Base-by-base conservation (phyloP, 2,797 vertebrate genomes). In the Gymnocypris eckloni region DNA sequence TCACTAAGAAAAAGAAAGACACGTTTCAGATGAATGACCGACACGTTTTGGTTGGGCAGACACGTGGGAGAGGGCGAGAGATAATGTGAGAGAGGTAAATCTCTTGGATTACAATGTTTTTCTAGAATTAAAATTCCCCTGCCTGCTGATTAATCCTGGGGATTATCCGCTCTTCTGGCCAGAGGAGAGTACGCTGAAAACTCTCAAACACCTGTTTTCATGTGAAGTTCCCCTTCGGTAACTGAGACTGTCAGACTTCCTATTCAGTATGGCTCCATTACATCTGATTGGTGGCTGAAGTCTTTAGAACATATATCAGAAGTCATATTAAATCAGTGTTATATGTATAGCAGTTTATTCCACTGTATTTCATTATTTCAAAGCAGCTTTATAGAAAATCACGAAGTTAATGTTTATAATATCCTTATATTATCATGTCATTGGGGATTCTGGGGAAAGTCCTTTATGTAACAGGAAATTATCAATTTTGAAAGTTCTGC, bases 61-160 rank as follows among this genome's bases (percentile, higher is more conserved):
- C 56, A 85, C 28, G 71, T 75, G 39, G 71, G 71, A 64, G 80
- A 64, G 80, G 79, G 76, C 52, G n/a, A 87, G 80, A 50, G 59
- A 61, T 25, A 56, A 7, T n/a, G 73, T 72, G 69, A 67, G 52
- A 72, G 45, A 66, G 13, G 4, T 52, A 81, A 86, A 86, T 85
- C 72, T 75, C 50, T 43, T 67, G 87, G 56, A 70, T 90, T 87
- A 71, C 61, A 81, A 22, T 12, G 22, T 86, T 89, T 79, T 71
- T 82, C 22, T 76, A 80, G 78, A 87, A 80, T 88, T 84, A 90
- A 87, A 85, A 87, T 85, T 83, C 66, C 84, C 81, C 61, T 66
- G 80, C 66, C 77, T 59, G 66, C 85, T 77, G 70, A 71, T 85
- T 86, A 90, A 89, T 88, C 85, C 85, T 56, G 0, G 83, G 89